A percentile compares a stretch with the other conserved stretches of the same genome.
Conservation (phyloP, 53 echinoderm and acorn worm species). For the Patiria pectinifera region DNA sequence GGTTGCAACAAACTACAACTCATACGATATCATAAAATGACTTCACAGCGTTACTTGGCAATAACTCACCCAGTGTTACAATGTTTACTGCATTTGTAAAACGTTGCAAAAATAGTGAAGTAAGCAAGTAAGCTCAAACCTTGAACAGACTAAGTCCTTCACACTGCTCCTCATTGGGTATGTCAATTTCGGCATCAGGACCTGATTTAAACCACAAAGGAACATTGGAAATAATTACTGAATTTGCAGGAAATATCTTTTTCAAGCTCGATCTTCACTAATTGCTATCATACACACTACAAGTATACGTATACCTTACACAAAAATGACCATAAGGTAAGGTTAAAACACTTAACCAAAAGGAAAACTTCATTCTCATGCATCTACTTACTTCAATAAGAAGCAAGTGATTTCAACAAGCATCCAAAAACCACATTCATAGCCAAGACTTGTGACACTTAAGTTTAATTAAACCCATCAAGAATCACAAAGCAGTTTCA, state of each 20-base stretch:
- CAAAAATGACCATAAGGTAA: neutral
- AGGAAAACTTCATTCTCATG: too few relatives aligned
- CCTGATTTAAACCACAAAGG: neutral
- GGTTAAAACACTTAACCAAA: too few relatives aligned
- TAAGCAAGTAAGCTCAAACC: neutral
- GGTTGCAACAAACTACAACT: too few relatives aligned
- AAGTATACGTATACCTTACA: neutral
- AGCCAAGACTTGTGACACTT: too few relatives aligned
- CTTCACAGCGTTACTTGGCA: neutral
- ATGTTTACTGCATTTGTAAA: neutral
- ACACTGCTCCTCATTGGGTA: neutral
- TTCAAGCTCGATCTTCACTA: neutral
- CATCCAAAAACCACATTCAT: too few relatives aligned
- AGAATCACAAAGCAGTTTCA: too few relatives aligned
- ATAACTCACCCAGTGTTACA: neutral
- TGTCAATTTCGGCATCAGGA: constrained; percentile 12
- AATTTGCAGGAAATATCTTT: neutral
- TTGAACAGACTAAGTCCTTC: constrained; percentile 21
- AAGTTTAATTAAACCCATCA: too few relatives aligned
- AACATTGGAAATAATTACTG: neutral
- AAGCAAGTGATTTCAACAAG: too few relatives aligned
- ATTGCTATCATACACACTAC: neutral
- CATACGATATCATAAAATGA: too few relatives aligned
- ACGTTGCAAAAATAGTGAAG: neutral
- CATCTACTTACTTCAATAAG: too few relatives aligned